Conservation (phyloP, 2,888 invertebrate species). For the Coecobrya sp. region DNA sequence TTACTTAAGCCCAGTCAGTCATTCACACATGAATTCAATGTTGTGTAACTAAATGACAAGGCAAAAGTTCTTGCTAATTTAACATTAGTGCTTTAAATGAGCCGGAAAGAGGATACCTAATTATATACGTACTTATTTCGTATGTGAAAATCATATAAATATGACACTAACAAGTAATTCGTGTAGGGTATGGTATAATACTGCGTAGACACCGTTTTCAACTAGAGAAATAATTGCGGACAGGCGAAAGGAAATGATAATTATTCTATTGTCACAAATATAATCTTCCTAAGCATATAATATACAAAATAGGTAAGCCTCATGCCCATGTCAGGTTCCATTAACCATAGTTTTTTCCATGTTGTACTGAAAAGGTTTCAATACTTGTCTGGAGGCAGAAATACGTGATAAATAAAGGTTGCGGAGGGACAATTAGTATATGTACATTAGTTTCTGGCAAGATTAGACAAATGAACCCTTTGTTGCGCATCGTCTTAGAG, state of each 20-base stretch:
- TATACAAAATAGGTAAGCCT: too few species aligned
- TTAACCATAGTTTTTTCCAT: too few species aligned
- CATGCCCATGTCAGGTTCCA: neutral
- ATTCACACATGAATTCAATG: neutral
- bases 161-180: neutral
- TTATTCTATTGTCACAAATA: slow-evolving; percentile 49
- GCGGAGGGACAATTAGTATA: too few species aligned
- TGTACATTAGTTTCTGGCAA: too few species aligned
- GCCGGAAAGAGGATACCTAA: slow-evolving; percentile 44
- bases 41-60: neutral
- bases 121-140: neutral
- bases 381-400: too few species aligned
- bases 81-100: slow-evolving; percentile 11
- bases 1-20: too few species aligned
- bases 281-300: slow-evolving; percentile 11
- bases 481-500: too few species aligned
- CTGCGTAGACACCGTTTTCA: neutral
- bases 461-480: too few species aligned
- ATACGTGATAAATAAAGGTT: too few species aligned
- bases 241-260: slow-evolving; percentile 49
- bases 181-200: neutral
- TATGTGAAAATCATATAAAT: neutral
- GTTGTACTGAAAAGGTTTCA: too few species aligned
- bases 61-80: slow-evolving; percentile 3
- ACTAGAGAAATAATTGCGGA: neutral